Evolutionary conservation across 2,113 vertebrate species (phyloP).

Genomic region (Pluvialis apricaria): DNA sequence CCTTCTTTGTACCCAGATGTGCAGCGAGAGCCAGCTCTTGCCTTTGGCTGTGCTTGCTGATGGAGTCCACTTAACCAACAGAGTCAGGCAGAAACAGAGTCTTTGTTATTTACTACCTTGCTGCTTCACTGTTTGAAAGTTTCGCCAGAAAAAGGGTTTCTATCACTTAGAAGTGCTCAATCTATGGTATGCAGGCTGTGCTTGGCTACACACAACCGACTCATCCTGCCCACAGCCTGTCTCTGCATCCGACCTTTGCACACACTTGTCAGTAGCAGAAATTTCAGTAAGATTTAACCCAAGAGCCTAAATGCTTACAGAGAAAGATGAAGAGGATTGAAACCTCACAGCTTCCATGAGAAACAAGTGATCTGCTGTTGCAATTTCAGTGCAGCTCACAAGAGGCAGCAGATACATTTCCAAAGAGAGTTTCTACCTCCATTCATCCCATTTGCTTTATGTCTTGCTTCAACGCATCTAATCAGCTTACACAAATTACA

Average conservation of each 20-base stretch:
- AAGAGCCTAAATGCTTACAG: background rate
- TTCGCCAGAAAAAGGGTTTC: background rate
- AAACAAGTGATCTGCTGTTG: background rate
- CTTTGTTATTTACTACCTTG: background rate
- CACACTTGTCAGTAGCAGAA: background rate
- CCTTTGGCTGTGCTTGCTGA: background rate
- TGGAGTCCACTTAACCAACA: background rate
- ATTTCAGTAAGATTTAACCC: background rate
- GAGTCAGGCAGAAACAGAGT: background rate
- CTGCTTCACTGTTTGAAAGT: background rate
- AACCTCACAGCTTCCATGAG: background rate
- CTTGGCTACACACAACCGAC: background rate
- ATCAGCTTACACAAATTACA: background rate
- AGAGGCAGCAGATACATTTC: conserved; percentile 52
- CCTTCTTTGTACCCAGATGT: background rate
- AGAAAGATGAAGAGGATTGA: background rate
- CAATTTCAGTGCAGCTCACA: conserved; percentile 21
- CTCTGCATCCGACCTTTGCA: background rate
- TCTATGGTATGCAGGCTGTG: background rate
- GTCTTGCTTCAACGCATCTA: background rate
- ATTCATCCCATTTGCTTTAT: background rate
- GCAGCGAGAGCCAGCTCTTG: background rate
- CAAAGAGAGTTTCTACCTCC: background rate
- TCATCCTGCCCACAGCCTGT: background rate
- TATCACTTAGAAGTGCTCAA: background rate